A percentile compares a stretch with the other conserved stretches of the same genome.
Evolutionary conservation across 2,113 vertebrate species (phyloP).

Genomic region (Epinephelus cyanopodus): DNA sequence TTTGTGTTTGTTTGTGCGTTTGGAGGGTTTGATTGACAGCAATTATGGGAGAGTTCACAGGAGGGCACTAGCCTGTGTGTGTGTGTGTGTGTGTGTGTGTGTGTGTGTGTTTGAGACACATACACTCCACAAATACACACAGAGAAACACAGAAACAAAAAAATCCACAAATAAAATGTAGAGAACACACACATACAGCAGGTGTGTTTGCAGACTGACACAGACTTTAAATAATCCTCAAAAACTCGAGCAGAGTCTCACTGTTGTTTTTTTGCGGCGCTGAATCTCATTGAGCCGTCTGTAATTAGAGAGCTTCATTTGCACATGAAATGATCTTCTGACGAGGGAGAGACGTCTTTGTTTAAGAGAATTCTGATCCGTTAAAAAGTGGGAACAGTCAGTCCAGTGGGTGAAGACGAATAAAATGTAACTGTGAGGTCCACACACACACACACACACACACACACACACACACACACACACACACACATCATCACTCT

Average conservation of each 20-base stretch:
- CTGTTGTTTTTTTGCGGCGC: slow-evolving; percentile 1
- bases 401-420: neutral
- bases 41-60: slow-evolving; percentile 66
- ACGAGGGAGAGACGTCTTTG: slow-evolving; percentile 13
- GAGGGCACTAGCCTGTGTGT: slow-evolving; percentile 43
- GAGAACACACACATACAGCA: slow-evolving; percentile 19
- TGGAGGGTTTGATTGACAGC: slow-evolving; percentile 74
- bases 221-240: neutral
- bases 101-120: neutral
- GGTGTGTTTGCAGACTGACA: slow-evolving; percentile 17
- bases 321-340: slow-evolving; percentile 60
- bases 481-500: no score
- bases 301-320: slow-evolving; percentile 67
- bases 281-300: slow-evolving; percentile 45
- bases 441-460: no score
- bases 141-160: neutral
- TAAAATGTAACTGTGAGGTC: neutral
- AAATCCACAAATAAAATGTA: slow-evolving; percentile 9
- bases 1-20: slow-evolving; percentile 72
- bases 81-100: neutral
- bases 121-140: slow-evolving; percentile 5
- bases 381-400: slow-evolving; percentile 9
- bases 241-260: neutral
- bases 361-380: slow-evolving; percentile 15
- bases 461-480: no score